These are phyloP conservation scores for Ormyrus thymus DNA, from an alignment of 2,888 invertebrate genomes.

Conservation along the genomic window DNA sequence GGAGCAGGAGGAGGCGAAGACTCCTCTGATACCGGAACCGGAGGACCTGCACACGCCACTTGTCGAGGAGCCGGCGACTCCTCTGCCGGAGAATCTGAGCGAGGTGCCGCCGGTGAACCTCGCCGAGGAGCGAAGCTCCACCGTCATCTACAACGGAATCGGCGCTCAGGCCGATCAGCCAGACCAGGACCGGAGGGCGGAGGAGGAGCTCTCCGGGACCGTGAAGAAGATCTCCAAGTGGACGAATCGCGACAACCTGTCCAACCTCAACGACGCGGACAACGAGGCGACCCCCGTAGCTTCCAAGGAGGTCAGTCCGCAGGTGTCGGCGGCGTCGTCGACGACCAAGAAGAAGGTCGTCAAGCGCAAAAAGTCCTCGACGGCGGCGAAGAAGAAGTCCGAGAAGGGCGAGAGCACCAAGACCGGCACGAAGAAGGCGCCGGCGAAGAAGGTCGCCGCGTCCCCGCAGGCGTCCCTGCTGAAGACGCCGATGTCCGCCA, in stretches of 20 bases:
- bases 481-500: slow-evolving; percentile 58
- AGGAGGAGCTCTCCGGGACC: slow-evolving; percentile 25
- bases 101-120: slow-evolving; percentile 6
- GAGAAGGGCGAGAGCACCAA: slow-evolving; percentile 31
- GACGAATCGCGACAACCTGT: slow-evolving; percentile 66
- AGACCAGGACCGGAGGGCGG: neutral
- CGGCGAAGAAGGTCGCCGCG: slow-evolving; percentile 63
- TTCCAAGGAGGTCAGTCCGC: slow-evolving; percentile 59
- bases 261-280: slow-evolving; percentile 63
- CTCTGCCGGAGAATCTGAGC: neutral
- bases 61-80: slow-evolving; percentile 3
- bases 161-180: neutral
- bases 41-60: slow-evolving; percentile 21
- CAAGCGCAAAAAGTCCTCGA: slow-evolving; percentile 68
- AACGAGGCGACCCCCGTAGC: slow-evolving; percentile 58
- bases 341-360: slow-evolving; percentile 64
- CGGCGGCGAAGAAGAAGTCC: slow-evolving; percentile 56
- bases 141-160: neutral
- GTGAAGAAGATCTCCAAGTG: slow-evolving; percentile 66
- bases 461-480: slow-evolving; percentile 56
- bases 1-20: slow-evolving; percentile 1
- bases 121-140: neutral
- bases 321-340: slow-evolving; percentile 56
- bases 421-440: slow-evolving; percentile 64
- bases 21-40: slow-evolving; percentile 1